Evolutionary conservation across 2,797 vertebrate species (phyloP).

Genomic region (Zalophus californianus): DNA sequence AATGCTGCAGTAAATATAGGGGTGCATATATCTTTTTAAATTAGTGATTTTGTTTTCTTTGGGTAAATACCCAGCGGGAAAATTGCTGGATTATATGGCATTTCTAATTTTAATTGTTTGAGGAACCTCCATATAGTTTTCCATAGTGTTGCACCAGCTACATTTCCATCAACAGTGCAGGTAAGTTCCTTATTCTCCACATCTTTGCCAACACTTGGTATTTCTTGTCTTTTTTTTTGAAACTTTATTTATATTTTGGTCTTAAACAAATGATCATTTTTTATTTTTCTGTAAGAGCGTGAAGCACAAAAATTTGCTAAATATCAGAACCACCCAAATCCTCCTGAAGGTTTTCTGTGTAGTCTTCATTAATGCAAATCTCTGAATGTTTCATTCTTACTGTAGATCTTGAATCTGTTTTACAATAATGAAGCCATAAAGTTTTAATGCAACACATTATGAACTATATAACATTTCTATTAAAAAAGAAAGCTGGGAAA

Average conservation of each 20-base stretch:
- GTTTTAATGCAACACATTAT: conserved; percentile 65
- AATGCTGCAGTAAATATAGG: background rate
- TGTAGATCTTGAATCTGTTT: conserved; percentile 79
- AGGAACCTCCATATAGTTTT: background rate
- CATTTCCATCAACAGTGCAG: background rate
- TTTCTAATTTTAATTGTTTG: background rate
- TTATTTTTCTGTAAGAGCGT: conserved; percentile 85
- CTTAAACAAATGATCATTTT: conserved; percentile 44
- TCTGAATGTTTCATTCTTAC: conserved; percentile 82
- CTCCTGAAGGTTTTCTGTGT: conserved; percentile 94
- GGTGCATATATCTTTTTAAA: background rate
- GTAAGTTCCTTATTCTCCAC: background rate
- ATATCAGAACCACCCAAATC: conserved; percentile 95
- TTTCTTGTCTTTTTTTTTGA: background rate
- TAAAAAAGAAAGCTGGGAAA: conserved; percentile 78
- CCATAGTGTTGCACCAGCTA: background rate
- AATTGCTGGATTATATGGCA: background rate
- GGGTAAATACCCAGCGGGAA: background rate
- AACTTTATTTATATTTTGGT: conserved; percentile 84
- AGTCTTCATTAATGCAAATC: conserved; percentile 93
- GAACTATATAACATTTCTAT: conserved; percentile 78
- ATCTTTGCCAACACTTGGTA: background rate
- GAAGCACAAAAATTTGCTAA: conserved; percentile 87
- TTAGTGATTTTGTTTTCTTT: background rate
- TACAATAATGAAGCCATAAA: conserved; percentile 75